These are phyloP conservation scores for Callinectes sapidus DNA, from an alignment of 2,888 invertebrate genomes.

Conservation along the genomic window DNA sequence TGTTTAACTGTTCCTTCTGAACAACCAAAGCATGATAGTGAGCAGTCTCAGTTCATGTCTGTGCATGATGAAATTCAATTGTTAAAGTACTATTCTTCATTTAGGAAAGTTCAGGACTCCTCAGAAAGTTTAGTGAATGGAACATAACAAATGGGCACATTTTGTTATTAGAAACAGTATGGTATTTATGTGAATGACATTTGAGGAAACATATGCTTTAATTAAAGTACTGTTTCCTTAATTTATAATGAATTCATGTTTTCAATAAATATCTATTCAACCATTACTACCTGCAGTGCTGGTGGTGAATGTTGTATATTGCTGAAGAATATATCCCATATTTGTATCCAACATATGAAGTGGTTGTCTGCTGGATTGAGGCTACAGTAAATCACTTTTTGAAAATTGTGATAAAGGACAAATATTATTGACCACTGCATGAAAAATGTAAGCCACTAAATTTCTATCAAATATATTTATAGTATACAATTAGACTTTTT, in stretches of 20 bases:
- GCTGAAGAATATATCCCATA: constrained; percentile 10
- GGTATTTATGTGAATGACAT: not conserved
- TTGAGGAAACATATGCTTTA: not conserved
- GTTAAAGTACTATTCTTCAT: not conserved
- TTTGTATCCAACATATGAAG: not conserved
- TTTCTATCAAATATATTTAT: not conserved
- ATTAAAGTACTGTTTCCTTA: not conserved
- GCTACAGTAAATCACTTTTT: not conserved
- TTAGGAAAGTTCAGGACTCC: not conserved
- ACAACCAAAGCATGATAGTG: not conserved
- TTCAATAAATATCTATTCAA: not conserved
- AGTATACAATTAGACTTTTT: too few relatives aligned
- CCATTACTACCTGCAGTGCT: constrained; percentile 28
- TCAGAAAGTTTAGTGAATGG: not conserved
- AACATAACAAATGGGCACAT: not conserved
- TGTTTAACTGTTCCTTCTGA: not conserved
- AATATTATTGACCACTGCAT: not conserved
- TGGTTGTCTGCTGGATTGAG: not conserved
- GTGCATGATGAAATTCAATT: not conserved
- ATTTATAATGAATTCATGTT: not conserved
- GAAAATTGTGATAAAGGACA: not conserved
- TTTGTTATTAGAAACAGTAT: constrained; percentile 29
- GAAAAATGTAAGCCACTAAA: constrained; percentile 18
- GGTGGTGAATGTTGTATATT: constrained; percentile 21
- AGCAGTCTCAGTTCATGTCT: not conserved